A percentile compares a stretch with the other conserved stretches of the same genome.
Evolutionary conservation across 1,140 invertebrate species (phyloP).

Genomic region (Aphaenogaster rudis): DNA sequence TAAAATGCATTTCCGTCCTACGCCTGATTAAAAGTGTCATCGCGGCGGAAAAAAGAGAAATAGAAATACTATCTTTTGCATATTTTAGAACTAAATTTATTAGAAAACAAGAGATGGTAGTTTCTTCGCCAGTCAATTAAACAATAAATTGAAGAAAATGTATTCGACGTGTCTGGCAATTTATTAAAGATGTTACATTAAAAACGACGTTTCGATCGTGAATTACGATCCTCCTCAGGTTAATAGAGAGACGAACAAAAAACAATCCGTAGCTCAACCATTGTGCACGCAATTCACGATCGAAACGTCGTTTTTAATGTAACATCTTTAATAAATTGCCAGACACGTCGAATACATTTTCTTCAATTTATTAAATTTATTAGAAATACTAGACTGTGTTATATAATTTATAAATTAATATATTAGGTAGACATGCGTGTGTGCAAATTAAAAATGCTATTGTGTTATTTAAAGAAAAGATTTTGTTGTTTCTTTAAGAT

Average conservation of each 20-base stretch:
- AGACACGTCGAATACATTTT: no score
- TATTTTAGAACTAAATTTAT: neutral
- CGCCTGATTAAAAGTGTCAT: slow-evolving; percentile 31
- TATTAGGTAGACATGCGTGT: neutral
- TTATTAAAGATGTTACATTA: no score
- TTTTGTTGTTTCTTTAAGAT: neutral
- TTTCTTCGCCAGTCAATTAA: no score
- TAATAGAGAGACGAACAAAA: no score
- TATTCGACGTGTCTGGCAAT: no score
- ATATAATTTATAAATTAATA: neutral
- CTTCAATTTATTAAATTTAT: neutral
- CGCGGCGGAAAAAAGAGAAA: neutral
- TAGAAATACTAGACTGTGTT: neutral
- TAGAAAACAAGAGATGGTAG: neutral
- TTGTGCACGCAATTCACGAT: no score
- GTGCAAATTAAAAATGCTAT: neutral
- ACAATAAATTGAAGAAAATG: no score
- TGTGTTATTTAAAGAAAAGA: neutral
- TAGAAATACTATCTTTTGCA: neutral
- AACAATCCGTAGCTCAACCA: no score
- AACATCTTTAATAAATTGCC: no score
- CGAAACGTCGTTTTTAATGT: no score
- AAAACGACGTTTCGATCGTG: no score
- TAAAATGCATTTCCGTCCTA: slow-evolving; percentile 39
- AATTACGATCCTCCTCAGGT: no score